phyloP scores from a whole-genome alignment of 2,797 vertebrate genomes.

The Babyrousa celebensis region DNA sequence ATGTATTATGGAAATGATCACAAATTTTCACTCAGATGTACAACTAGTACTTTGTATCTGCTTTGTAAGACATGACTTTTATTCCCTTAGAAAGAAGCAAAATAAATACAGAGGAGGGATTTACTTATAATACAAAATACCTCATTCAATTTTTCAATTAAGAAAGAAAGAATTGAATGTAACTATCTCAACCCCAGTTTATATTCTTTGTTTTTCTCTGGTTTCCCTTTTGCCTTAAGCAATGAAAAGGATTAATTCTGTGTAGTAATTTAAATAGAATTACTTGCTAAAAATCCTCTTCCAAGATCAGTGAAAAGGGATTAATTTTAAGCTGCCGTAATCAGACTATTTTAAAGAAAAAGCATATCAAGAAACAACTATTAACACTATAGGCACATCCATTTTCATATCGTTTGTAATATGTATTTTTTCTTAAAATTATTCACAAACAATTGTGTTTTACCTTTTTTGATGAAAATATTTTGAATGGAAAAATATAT shows the following conservation, averaged over 20 bases:
- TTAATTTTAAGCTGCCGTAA: slow-evolving; percentile 94
- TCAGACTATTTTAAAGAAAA: slow-evolving; percentile 89
- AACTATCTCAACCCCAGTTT: slow-evolving; percentile 92
- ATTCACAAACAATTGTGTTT: slow-evolving; percentile 36
- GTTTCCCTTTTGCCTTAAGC: slow-evolving; percentile 92
- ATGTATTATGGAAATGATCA: slow-evolving; percentile 66
- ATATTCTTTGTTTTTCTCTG: slow-evolving; percentile 93
- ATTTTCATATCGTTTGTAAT: background rate
- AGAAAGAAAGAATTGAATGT: slow-evolving; percentile 88
- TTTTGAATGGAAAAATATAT: slow-evolving; percentile 44
- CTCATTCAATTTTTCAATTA: slow-evolving; percentile 89
- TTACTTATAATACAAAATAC: slow-evolving; percentile 78
- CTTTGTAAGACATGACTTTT: slow-evolving; percentile 65
- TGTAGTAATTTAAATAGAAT: slow-evolving; percentile 95
- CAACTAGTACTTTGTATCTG: slow-evolving; percentile 54
- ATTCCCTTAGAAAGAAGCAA: slow-evolving; percentile 80
- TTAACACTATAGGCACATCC: slow-evolving; percentile 81
- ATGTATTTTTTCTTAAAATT: slow-evolving; percentile 58
- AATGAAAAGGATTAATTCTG: slow-evolving; percentile 94
- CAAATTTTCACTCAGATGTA: slow-evolving; percentile 45
- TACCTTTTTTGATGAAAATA: background rate
- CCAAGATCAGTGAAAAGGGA: slow-evolving; percentile 95
- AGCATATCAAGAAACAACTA: slow-evolving; percentile 84
- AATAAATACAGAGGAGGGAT: slow-evolving; percentile 86
- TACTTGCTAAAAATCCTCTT: slow-evolving; percentile 93